Base-by-base conservation (phyloP, 2,797 vertebrate species). In the Philypnodon macrostomus region DNA sequence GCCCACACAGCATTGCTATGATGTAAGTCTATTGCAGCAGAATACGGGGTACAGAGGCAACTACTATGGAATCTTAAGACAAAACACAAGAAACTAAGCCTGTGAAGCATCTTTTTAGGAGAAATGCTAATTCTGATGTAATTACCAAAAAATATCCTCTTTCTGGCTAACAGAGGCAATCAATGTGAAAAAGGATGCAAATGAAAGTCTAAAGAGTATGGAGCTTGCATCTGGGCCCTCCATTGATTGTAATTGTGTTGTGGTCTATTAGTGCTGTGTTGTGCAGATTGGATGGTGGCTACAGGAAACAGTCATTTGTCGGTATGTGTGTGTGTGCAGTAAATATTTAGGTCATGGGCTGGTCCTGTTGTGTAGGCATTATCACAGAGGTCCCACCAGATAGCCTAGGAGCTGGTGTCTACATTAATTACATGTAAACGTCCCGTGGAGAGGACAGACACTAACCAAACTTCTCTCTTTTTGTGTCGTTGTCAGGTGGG, bases 311-410 rank as follows among this genome's bases (percentile, higher is more conserved):
- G 58, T 18, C 55, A 36, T 59, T 50, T 64, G 53, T 63, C 19
- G 66, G 52, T 72, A 56, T 60, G 67, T 72, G 55, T 60, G 67
- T 38, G 47, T 59, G 56, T 47, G 53, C 51, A 44, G 34, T 1
- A 53, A 26, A 72, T 70, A 80, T 79, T 60, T 63, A 67, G 76
- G 68, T 79, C 70, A 63, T 58, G n/a, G 62, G 32, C 59, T 68
- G 72, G 57, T 72, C 57, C 37, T 68, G 52, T 62, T 57, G 65
- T 53, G 68, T 45, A 40, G 58, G 54, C 39, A 19, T 59, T 68
- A 67, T 73, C 79, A 58, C 81, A 73, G 70, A 75, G 70, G 60
- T 83, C 70, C 48, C 41, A 77, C 73, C 85, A 90, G 88, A 88
- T 90, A 85, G 87, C 72, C 33, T 29, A 50, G 56, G 54, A 70